phyloP scores from a whole-genome alignment of 2,113 vertebrate species.

The Notiomystis cincta region DNA sequence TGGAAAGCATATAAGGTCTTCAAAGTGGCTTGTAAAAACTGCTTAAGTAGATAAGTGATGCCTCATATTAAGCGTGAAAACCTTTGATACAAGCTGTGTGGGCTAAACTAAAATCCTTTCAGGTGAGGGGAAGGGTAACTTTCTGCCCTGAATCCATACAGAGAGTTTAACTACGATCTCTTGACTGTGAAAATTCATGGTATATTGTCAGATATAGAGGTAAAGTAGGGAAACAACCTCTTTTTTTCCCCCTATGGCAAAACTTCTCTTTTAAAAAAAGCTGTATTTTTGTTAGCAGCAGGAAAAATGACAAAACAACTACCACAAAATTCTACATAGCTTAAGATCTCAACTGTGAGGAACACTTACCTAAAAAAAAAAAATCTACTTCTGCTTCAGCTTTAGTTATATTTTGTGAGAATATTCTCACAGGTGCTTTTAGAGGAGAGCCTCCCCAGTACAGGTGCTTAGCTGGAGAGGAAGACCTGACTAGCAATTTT shows the following conservation, averaged over 20 bases:
- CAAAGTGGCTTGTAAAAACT: background rate
- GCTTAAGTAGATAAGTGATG: background rate
- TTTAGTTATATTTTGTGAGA: background rate
- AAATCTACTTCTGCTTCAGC: background rate
- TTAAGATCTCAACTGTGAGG: background rate
- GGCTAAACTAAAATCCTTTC: background rate
- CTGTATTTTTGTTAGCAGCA: background rate
- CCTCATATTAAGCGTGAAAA: background rate
- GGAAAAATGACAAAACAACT: background rate
- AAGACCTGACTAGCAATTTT: background rate
- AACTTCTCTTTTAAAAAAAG: too few relatives aligned
- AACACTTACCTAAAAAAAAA: background rate
- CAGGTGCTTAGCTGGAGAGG: background rate
- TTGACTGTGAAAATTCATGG: background rate
- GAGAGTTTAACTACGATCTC: background rate
- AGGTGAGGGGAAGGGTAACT: background rate
- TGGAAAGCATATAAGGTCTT: background rate
- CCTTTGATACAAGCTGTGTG: background rate
- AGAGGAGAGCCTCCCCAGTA: background rate
- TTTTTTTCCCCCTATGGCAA: background rate
- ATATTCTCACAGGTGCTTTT: background rate
- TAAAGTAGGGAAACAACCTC: background rate
- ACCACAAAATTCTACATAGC: background rate
- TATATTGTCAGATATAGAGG: background rate
- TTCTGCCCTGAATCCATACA: background rate